Evolutionary conservation across 2,113 vertebrate species (phyloP).

Genomic region (Corapipo altera): DNA sequence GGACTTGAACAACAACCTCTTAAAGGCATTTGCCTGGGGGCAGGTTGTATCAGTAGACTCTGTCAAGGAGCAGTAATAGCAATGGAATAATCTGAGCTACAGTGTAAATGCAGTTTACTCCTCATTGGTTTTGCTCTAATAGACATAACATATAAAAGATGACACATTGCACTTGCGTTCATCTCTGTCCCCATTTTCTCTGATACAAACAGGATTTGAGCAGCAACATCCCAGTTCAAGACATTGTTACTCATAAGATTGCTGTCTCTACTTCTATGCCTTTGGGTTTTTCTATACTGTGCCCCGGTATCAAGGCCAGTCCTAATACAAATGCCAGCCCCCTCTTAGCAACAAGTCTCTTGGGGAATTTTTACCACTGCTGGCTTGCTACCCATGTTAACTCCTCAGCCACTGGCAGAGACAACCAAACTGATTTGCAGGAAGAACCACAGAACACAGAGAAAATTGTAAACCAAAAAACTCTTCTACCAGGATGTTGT

Average conservation of each 20-base stretch:
- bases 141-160: not conserved
- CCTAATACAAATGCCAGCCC: not conserved
- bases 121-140: not conserved
- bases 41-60: not conserved
- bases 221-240: not conserved
- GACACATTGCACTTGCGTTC: not conserved
- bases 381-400: not conserved
- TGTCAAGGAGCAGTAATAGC: not conserved
- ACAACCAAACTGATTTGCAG: not conserved
- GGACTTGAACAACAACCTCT: not conserved
- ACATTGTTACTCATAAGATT: not conserved
- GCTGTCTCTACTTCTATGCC: not conserved
- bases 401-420: not conserved
- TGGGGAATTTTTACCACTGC: not conserved
- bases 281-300: not conserved
- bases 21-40: not conserved
- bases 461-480: not conserved
- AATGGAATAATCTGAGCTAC: not conserved
- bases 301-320: not conserved
- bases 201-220: not conserved
- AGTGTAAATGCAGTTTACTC: not conserved
- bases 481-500: not conserved
- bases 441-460: not conserved
- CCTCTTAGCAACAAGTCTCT: not conserved
- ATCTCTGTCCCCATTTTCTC: not conserved